Percentiles rank a stretch among this genome's conserved stretches.
These are phyloP conservation scores for Lithobates sylvaticus DNA, from an alignment of 2,797 vertebrate genomes.

Conservation along the genomic window DNA sequence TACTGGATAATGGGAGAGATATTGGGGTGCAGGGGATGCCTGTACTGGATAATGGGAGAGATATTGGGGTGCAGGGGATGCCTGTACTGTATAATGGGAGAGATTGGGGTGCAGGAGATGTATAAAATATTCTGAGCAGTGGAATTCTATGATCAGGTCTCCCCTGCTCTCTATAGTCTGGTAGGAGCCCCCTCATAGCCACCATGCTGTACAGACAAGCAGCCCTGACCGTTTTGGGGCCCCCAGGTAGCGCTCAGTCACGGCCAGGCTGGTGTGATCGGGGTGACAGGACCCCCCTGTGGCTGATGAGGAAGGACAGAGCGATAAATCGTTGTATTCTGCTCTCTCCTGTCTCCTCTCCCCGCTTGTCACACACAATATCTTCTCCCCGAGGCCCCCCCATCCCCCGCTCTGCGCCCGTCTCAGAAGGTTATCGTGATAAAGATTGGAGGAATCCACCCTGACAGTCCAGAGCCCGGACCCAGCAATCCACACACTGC, in stretches of 20 bases:
- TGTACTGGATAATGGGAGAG: too few species aligned
- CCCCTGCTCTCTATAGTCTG: too few species aligned
- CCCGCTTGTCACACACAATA: constrained; percentile 28
- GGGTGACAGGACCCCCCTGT: constrained; percentile 23
- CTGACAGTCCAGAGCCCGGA: background rate
- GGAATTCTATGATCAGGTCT: too few species aligned
- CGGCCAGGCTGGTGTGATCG: background rate
- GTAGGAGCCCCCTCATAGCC: too few species aligned
- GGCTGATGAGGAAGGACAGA: background rate
- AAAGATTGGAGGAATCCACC: constrained; percentile 1
- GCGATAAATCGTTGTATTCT: background rate
- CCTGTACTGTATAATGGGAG: too few species aligned
- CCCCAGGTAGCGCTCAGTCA: background rate
- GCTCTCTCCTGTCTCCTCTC: background rate
- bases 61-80: too few species aligned
- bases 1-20: too few species aligned
- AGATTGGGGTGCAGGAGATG: too few species aligned
- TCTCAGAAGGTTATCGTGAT: constrained; percentile 14
- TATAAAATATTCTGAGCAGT: too few species aligned
- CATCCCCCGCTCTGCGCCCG: background rate
- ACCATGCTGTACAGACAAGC: too few species aligned
- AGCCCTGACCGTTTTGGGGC: too few species aligned
- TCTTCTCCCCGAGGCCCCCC: constrained; percentile 28
- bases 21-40: too few species aligned
- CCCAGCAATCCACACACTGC: background rate